phyloP scores from a whole-genome alignment of 2,113 vertebrate genomes.

The Erythrocebus patas region DNA sequence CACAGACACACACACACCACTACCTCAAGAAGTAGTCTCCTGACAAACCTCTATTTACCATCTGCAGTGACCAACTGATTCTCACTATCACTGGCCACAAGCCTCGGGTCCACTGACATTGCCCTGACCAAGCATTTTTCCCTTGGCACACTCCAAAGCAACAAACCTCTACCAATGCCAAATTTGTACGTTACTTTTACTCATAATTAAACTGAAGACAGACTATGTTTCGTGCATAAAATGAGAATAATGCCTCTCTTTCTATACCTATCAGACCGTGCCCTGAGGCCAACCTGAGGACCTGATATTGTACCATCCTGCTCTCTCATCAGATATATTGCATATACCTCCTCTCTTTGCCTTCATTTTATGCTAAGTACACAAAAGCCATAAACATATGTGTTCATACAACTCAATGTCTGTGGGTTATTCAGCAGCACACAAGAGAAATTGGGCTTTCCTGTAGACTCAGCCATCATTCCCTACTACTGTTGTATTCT shows the following conservation, averaged over 20 bases:
- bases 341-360: neutral
- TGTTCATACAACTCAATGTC: neutral
- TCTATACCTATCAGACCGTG: neutral
- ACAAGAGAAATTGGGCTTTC: neutral
- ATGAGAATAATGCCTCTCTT: neutral
- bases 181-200: neutral
- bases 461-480: neutral
- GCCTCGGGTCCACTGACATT: neutral
- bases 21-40: neutral
- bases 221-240: neutral
- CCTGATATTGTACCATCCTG: too few species aligned
- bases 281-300: neutral
- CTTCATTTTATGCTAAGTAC: neutral
- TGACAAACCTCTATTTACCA: neutral
- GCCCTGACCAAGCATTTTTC: neutral
- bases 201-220: neutral
- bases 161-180: neutral
- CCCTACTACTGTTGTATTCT: neutral
- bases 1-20: neutral
- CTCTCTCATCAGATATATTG: neutral
- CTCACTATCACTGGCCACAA: neutral
- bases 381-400: neutral
- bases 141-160: neutral
- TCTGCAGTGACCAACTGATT: neutral
- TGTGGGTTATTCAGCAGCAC: neutral